These are phyloP conservation scores for Tympanoctomys barrerae DNA, from an alignment of 2,797 vertebrate genomes.

Conservation along the genomic window DNA sequence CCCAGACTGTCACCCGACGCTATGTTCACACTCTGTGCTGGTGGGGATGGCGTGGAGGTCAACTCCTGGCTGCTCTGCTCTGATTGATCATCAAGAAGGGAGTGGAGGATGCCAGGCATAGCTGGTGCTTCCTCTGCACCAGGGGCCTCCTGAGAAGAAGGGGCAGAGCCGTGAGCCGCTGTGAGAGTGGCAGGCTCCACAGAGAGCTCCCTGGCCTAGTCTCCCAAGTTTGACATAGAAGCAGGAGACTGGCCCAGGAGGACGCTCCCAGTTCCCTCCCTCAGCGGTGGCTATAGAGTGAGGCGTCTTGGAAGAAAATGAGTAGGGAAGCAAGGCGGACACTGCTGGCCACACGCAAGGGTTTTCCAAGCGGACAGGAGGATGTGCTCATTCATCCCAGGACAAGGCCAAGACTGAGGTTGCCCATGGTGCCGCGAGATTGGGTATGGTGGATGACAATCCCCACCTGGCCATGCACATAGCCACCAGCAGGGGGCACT, in stretches of 20 bases:
- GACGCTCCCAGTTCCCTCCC: background rate
- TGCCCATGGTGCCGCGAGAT: rapidly evolving
- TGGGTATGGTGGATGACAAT: too few relatives aligned
- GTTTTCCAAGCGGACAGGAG: background rate
- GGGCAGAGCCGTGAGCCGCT: background rate
- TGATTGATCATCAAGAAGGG: rapidly evolving
- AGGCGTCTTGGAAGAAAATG: background rate
- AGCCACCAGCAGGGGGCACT: background rate
- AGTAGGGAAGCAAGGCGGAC: too few relatives aligned
- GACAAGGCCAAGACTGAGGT: background rate
- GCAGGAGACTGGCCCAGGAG: too few relatives aligned
- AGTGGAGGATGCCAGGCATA: rapidly evolving
- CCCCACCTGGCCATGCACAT: background rate
- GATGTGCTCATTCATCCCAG: background rate
- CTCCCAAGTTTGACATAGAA: too few relatives aligned
- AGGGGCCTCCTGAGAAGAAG: background rate
- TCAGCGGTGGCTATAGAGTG: background rate
- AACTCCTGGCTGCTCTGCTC: background rate
- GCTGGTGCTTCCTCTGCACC: background rate
- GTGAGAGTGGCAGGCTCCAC: background rate
- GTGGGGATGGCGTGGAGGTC: rapidly evolving
- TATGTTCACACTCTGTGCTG: rapidly evolving
- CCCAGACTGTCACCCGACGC: rapidly evolving
- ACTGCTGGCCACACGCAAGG: too few relatives aligned
- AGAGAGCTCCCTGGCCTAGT: rapidly evolving